These are phyloP conservation scores for Nothobranchius kuhntae DNA, from an alignment of 2,113 vertebrate species.

Conservation along the genomic window DNA sequence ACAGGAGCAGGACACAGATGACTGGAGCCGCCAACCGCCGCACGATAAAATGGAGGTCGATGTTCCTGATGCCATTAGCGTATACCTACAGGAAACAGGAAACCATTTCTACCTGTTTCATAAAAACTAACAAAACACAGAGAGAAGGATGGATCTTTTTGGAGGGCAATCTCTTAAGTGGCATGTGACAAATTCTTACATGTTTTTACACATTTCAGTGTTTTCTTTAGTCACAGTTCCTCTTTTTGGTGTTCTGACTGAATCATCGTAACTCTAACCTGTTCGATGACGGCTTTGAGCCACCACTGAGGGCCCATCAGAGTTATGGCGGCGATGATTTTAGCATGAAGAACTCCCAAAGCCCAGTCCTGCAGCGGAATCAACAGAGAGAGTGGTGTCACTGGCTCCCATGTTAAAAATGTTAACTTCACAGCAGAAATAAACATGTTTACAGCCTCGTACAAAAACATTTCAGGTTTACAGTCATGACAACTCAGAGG, in stretches of 20 bases:
- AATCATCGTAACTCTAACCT: slow-evolving; percentile 73
- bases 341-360: slow-evolving; percentile 96
- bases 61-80: slow-evolving; percentile 96
- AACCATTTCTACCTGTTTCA: not conserved
- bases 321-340: slow-evolving; percentile 97
- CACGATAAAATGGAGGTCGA: slow-evolving; percentile 94
- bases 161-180: no score
- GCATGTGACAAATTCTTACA: not conserved
- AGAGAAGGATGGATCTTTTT: not conserved
- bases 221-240: not conserved
- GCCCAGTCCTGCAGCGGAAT: slow-evolving; percentile 88
- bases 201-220: not conserved
- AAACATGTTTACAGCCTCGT: no score
- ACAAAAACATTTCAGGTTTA: no score
- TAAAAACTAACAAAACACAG: not conserved
- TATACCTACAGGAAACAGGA: slow-evolving; percentile 82
- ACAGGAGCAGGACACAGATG: slow-evolving; percentile 90
- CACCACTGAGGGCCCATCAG: slow-evolving; percentile 99
- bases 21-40: slow-evolving; percentile 90
- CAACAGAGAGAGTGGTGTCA: not conserved
- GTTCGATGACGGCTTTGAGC: slow-evolving; percentile 97
- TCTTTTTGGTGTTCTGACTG: not conserved
- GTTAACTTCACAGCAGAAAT: no score
- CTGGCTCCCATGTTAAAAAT: no score
- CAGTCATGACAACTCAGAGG: no score